A percentile compares a stretch with the other conserved stretches of the same genome.
Conservation (phyloP, 2,113 vertebrate genomes). For the Psittacara wagleri region DNA sequence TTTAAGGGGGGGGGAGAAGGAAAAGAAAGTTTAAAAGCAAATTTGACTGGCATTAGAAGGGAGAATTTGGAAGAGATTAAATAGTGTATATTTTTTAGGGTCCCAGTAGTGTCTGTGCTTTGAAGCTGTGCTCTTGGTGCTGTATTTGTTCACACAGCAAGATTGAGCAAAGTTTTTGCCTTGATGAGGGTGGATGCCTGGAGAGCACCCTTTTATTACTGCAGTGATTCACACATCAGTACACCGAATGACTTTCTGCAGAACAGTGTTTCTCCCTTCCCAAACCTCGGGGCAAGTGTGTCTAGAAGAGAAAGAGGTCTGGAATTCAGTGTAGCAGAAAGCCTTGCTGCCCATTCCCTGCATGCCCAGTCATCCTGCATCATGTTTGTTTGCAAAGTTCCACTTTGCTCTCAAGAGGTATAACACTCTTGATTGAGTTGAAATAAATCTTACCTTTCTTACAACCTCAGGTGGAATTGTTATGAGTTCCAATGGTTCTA, state of each 20-base stretch:
- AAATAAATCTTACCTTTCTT: not conserved
- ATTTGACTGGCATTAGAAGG: not conserved
- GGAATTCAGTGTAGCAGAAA: conserved; percentile 34
- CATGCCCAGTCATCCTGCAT: not conserved
- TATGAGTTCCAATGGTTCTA: not conserved
- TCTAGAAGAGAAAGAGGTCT: conserved; percentile 30
- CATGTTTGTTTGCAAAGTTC: not conserved
- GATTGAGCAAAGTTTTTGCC: not conserved
- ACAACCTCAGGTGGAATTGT: not conserved
- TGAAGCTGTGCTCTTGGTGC: not conserved
- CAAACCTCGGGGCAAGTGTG: conserved; percentile 7
- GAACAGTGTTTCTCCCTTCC: conserved; percentile 21
- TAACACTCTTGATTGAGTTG: not conserved
- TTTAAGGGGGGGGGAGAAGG: not conserved
- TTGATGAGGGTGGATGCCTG: conserved; percentile 22
- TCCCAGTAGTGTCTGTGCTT: not conserved
- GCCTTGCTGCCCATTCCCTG: not conserved
- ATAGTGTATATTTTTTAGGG: not conserved
- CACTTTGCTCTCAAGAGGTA: not conserved
- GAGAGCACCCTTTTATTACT: conserved; percentile 48
- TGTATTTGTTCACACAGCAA: not conserved
- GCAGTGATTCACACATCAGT: conserved; percentile 51
- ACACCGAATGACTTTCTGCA: conserved; percentile 36
- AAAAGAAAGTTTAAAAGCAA: not conserved
- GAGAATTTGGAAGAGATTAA: not conserved